Evolutionary conservation across 2,113 vertebrate genomes (phyloP).

Genomic region (Australoheros scitulus): DNA sequence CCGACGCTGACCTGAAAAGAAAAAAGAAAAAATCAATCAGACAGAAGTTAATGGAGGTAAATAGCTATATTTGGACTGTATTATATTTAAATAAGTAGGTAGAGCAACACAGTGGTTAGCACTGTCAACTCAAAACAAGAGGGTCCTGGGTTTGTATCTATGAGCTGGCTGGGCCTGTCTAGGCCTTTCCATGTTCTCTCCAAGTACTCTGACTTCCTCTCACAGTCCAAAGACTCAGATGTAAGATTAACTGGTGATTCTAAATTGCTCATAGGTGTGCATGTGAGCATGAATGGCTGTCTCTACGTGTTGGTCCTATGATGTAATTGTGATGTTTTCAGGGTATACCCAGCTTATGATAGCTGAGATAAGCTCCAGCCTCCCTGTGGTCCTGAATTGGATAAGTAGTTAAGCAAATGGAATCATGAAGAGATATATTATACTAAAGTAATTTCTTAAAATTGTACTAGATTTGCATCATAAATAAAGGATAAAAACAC

Average conservation of each 20-base stretch:
- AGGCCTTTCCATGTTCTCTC: too few relatives aligned
- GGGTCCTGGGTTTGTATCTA: neutral
- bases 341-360: neutral
- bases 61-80: neutral
- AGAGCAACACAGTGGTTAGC: too few relatives aligned
- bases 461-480: neutral
- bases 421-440: neutral
- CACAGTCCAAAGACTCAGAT: neutral
- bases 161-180: neutral
- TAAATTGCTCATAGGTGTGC: neutral
- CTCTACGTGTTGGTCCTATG: neutral
- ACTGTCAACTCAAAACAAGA: neutral
- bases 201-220: too few relatives aligned
- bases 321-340: neutral
- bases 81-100: neutral
- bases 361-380: too few relatives aligned
- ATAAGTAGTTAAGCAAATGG: too few relatives aligned
- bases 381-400: too few relatives aligned
- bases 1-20: slow-evolving; percentile 58
- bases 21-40: neutral
- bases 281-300: neutral
- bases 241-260: neutral
- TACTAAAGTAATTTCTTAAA: neutral
- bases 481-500: neutral
- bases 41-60: neutral